phyloP scores from a whole-genome alignment of 1,140 invertebrate species.

The Drosophila lacertosa region DNA sequence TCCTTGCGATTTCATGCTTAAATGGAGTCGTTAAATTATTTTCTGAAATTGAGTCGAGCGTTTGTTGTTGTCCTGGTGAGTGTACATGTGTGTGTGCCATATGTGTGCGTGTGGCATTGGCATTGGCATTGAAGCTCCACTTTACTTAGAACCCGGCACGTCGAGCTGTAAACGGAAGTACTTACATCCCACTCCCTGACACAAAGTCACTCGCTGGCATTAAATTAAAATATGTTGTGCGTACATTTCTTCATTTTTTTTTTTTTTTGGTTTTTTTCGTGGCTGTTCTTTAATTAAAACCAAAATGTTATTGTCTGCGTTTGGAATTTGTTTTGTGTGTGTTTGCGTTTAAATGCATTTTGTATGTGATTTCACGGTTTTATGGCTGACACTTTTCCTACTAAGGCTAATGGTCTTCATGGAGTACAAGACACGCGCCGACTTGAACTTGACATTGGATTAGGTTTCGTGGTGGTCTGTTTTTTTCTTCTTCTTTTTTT shows the following conservation, averaged over 20 bases:
- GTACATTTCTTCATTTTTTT: constrained; percentile 48
- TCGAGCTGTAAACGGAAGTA: constrained; percentile 77
- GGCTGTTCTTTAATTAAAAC: constrained; percentile 71
- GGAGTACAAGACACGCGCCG: constrained; percentile 9
- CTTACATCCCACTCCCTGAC: constrained; percentile 44
- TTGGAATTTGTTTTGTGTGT: constrained; percentile 18
- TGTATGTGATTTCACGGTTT: constrained; percentile 79
- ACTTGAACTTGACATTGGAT: constrained; percentile 37
- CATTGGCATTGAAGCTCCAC: constrained; percentile 58
- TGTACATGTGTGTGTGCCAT: constrained; percentile 9
- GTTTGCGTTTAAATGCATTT: constrained; percentile 72
- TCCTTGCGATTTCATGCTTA: constrained; percentile 74
- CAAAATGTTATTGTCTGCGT: constrained; percentile 62
- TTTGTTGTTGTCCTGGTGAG: constrained; percentile 47
- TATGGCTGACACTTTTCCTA: constrained; percentile 50
- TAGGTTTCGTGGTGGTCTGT: constrained; percentile 29
- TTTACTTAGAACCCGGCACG: constrained; percentile 52
- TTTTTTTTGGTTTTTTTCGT: constrained; percentile 18
- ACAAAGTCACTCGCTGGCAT: constrained; percentile 54
- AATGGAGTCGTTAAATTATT: constrained; percentile 82
- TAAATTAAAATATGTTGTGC: constrained; percentile 75
- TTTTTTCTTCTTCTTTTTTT: no score
- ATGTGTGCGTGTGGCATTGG: constrained; percentile 61
- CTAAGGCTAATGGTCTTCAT: constrained; percentile 49
- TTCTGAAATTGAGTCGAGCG: constrained; percentile 79